Conservation (phyloP, 2,888 invertebrate genomes). For the Brachycybe producta region DNA sequence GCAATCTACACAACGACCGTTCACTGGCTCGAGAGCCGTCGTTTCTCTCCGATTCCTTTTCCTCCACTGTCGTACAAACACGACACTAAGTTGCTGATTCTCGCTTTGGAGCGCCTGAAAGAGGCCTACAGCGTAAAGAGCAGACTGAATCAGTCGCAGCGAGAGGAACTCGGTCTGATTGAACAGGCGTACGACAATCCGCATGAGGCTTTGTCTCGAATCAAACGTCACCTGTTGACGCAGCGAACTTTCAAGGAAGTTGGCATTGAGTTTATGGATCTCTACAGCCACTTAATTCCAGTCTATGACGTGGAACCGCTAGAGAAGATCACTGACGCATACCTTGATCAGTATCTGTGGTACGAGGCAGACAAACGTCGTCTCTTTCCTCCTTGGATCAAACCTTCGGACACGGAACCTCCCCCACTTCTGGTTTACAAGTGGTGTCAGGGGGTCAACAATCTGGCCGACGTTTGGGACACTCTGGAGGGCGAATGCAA, state of each 20-base stretch:
- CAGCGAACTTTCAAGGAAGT: constrained; percentile 98
- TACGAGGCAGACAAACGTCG: constrained; percentile 96
- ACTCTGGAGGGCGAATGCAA: constrained; percentile 97
- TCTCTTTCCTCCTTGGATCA: constrained; percentile 96
- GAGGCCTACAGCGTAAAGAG: constrained; percentile 98
- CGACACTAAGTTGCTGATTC: constrained; percentile 93
- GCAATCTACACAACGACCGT: constrained; percentile 99
- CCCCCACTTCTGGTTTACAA: constrained; percentile 69
- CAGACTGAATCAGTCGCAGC: constrained; percentile 92
- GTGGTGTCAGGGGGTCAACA: constrained; percentile 98
- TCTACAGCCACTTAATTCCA: constrained; percentile 96
- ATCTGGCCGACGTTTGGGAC: constrained; percentile 97
- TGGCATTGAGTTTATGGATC: constrained; percentile 99
- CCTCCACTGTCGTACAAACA: constrained; percentile 99
- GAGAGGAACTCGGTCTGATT: constrained; percentile 95
- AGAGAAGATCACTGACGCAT: constrained; percentile 99
- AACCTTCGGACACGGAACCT: constrained; percentile 96
- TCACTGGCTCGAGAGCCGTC: constrained; percentile 95
- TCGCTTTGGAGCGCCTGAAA: constrained; percentile 89
- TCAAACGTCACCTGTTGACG: constrained; percentile 96
- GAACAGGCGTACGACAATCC: constrained; percentile 97
- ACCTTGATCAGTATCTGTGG: constrained; percentile 98
- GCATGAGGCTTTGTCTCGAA: constrained; percentile 95
- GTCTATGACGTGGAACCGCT: constrained; percentile 98
- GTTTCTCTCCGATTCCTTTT: constrained; percentile 98